Evolutionary conservation across 2,888 invertebrate species (phyloP), one percentile per base, ranked within the genome.

Genomic region (Dromius quadrimaculatus): DNA sequence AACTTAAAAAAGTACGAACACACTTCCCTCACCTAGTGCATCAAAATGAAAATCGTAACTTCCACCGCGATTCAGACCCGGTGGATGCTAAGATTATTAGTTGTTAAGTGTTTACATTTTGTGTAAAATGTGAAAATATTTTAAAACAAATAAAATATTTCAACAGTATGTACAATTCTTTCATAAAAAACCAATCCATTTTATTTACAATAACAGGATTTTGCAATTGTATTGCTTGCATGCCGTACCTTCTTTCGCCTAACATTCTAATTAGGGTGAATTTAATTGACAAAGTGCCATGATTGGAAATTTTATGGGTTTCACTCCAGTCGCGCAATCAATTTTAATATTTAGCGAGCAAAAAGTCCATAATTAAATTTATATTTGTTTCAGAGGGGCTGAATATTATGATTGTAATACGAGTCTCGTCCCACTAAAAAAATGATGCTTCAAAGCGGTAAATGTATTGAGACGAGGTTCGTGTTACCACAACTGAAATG

Each of bases 231-330:
- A 54, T 28, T 38, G 34, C 22, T 47, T 47, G 34, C 17, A 32
- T 57, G 34, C 57, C 32, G 32, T 57, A 19, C 47, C 11, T 47
- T 47, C 20, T 45, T 47, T 47, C 19, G 17, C 34, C 50, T 32
- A 28, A 36, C 32, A 19, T 22, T 32, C 32, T 64, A 50, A 64
- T 41, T 63, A 6, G n/a, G 32, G 61, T 63, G 63, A 63, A 63
- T 57, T 50, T 68, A 68, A 68, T 68, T 68, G 57, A 68, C 66
- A 68, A 68, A 57, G 57, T 57, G 36, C 38, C 19, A 47, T 41
- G 20, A 23, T 17, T 19, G 20, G 20, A 9, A 34, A 20, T 50
- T 32, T 47, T 20, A 9, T 19, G 17, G 8, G 34, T 57, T 32
- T 54, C n/a, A n/a, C n/a, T n/a, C n/a, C n/a, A n/a, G n/a, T n/a